Evolutionary conservation across 2,888 invertebrate genomes (phyloP).

Genomic region (Eilema caniola): DNA sequence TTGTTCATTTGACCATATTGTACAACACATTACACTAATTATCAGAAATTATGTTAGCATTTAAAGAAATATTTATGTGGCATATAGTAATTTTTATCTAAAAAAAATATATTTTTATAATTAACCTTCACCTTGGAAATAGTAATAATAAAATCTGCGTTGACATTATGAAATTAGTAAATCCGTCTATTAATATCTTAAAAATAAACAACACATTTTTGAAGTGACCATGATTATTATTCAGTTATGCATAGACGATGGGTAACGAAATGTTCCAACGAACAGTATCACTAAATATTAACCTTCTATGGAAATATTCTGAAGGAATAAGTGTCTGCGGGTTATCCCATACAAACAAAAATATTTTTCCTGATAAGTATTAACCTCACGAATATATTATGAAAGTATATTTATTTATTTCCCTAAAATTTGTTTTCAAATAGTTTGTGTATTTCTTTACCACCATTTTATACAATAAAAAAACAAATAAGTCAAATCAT

Average conservation of each 20-base stretch:
- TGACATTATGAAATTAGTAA: slow-evolving; percentile 53
- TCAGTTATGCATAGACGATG: slow-evolving; percentile 70
- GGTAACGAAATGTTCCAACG: slow-evolving; percentile 61
- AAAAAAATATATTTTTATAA: slow-evolving; percentile 6
- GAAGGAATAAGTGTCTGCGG: not conserved
- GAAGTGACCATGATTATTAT: slow-evolving; percentile 69
- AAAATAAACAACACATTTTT: slow-evolving; percentile 63
- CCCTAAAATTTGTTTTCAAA: not conserved
- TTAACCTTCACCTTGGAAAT: slow-evolving; percentile 49
- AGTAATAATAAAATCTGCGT: slow-evolving; percentile 51
- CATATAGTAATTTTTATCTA: slow-evolving; percentile 4
- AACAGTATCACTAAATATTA: slow-evolving; percentile 61
- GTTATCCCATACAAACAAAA: not conserved
- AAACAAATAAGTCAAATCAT: not conserved
- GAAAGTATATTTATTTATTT: too few species aligned
- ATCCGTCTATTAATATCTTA: slow-evolving; percentile 48
- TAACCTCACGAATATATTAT: not conserved
- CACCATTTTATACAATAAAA: not conserved
- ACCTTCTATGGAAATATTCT: slow-evolving; percentile 34
- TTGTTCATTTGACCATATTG: not conserved
- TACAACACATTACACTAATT: not conserved
- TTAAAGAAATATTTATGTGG: not conserved
- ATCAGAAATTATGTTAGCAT: not conserved
- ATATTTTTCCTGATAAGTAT: not conserved
- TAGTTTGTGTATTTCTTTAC: not conserved